These are phyloP conservation scores for Chlorodrepanis virens DNA, from an alignment of 2,113 vertebrate species.

Conservation along the genomic window DNA sequence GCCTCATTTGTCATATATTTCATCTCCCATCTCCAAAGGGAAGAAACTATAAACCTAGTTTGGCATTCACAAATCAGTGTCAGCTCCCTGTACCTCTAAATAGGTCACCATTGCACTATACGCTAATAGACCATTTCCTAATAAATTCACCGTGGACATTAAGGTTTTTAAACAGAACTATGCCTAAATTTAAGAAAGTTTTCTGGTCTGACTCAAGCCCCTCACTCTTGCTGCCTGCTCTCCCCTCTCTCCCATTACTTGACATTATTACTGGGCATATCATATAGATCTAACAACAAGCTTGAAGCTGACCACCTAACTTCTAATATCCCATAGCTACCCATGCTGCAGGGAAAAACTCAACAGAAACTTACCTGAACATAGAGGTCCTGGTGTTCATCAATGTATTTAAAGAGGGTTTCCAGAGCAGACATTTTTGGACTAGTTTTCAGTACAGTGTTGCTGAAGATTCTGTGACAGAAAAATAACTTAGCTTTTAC, in stretches of 20 bases:
- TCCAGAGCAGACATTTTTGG: slow-evolving; percentile 81
- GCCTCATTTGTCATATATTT: background rate
- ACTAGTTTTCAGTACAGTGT: background rate
- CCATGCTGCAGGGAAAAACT: background rate
- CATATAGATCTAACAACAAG: background rate
- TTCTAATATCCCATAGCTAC: background rate
- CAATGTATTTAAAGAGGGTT: slow-evolving; percentile 86
- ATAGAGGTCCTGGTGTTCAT: slow-evolving; percentile 90
- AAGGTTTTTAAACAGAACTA: background rate
- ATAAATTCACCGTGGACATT: background rate
- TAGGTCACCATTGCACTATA: background rate
- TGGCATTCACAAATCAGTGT: background rate
- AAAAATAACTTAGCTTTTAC: background rate
- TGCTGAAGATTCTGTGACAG: background rate
- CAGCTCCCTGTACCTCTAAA: background rate
- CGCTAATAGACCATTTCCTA: background rate
- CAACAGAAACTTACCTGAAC: slow-evolving; percentile 78
- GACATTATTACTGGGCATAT: background rate
- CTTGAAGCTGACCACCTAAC: background rate
- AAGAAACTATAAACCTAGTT: background rate
- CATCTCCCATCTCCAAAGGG: background rate
- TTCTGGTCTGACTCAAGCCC: background rate
- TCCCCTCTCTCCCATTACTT: background rate
- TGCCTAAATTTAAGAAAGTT: background rate
- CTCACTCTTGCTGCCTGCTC: background rate